Evolutionary conservation across 2,888 invertebrate genomes (phyloP), one percentile per base, ranked within the genome.

Genomic region (Linyphia triangularis): DNA sequence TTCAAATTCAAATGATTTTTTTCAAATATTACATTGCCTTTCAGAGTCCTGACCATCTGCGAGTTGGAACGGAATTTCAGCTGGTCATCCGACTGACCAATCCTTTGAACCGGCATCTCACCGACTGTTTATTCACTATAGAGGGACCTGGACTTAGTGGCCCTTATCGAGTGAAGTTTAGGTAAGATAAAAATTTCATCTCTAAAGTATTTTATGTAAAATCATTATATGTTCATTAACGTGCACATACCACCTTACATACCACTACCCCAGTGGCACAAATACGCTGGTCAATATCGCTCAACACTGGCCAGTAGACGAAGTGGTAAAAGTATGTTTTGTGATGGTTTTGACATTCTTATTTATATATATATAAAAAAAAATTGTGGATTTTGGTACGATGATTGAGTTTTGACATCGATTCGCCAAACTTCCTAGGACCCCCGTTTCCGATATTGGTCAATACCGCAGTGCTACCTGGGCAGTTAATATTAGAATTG

Each of bases 141-240:
- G 95, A 96, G 86, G 96, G 96, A 0, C 94, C 96, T 0, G 95
- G 96, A 2, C 93, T 96, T 9, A 93, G 94, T 0, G 94, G 94
- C 77, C 94, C 95, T 89, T 95, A 89, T 40, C 93, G 94, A 1
- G 91, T 95, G 13, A 92, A 94, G 0, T 94, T 94, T 72, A 93
- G 89, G 91, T 91, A 90, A n/a, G 63, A 30, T 2, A 22, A 61
- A 1, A 5, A 22, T n/a, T n/a, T n/a, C n/a, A n/a, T n/a, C n/a
- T n/a, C n/a, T n/a, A 43, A 43, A 43, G 3, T 43, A 16, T 2
- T 43, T 43, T 43, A 1, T 16, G 43, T 43, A 16, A 43, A 10
- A 10, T 43, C 43, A 43, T 10, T 13, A 43, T 10, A 43, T 43
- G n/a, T 43, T n/a, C 43, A 43, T 43, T 2, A 1, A 43, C 43